These are phyloP conservation scores for Aspidapion aeneum DNA, from an alignment of 2,888 invertebrate species.

Conservation along the genomic window DNA sequence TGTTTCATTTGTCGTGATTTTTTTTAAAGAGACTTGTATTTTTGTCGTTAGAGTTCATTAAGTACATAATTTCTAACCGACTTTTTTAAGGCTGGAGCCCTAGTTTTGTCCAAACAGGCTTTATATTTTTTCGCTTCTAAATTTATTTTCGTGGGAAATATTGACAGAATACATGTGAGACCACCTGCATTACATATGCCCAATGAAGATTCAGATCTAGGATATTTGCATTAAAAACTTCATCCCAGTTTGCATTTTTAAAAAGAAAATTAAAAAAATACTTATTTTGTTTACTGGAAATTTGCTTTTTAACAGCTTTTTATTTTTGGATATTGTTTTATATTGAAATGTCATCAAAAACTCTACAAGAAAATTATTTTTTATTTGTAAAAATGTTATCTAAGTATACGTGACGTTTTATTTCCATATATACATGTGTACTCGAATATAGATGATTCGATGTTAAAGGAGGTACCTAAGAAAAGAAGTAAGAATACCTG, in stretches of 20 bases:
- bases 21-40: too few species aligned
- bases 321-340: background rate
- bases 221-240: background rate
- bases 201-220: background rate
- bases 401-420: background rate
- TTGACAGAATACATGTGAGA: background rate
- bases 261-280: background rate
- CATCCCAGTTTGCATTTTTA: background rate
- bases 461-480: background rate
- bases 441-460: background rate
- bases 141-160: background rate
- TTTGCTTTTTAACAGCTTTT: background rate
- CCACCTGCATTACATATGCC: background rate
- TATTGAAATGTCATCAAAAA: background rate
- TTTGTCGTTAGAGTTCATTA: too few species aligned
- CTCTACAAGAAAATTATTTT: background rate
- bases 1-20: too few species aligned
- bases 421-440: background rate
- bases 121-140: background rate
- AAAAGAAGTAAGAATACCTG: background rate
- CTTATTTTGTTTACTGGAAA: background rate
- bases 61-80: background rate
- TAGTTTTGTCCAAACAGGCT: background rate
- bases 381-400: background rate
- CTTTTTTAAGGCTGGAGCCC: background rate